Percentiles rank a stretch among this genome's conserved stretches.
Evolutionary conservation across 2,797 vertebrate genomes (phyloP).

Genomic region (Aerospiza tachiro): DNA sequence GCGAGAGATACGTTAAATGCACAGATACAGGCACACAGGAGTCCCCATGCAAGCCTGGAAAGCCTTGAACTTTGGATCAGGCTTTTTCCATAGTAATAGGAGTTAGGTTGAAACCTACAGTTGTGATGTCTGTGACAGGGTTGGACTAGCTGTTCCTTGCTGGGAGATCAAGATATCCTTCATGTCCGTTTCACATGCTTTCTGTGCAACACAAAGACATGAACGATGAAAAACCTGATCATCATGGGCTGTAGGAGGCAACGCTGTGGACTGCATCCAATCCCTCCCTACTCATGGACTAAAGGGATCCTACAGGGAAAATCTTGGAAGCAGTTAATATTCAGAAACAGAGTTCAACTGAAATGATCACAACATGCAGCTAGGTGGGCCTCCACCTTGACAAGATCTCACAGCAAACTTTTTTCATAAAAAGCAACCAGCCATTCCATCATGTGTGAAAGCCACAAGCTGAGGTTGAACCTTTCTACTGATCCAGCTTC

Average conservation of each 20-base stretch:
- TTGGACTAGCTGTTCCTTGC: background rate
- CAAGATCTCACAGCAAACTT: background rate
- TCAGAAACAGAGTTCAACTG: background rate
- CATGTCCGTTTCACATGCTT: background rate
- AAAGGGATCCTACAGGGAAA: background rate
- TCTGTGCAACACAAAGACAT: background rate
- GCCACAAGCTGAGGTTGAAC: background rate
- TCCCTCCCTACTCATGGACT: background rate
- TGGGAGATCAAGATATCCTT: background rate
- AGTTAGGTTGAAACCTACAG: background rate
- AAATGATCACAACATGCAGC: background rate
- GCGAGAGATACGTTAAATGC: background rate
- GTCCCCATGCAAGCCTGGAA: background rate
- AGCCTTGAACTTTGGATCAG: background rate
- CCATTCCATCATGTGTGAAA: background rate
- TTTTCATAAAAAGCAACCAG: background rate
- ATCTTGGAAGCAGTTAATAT: background rate
- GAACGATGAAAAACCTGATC: background rate
- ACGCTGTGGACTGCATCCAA: background rate
- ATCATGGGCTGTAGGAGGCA: background rate
- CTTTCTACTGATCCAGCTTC: background rate
- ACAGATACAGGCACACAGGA: background rate
- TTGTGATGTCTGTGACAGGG: background rate
- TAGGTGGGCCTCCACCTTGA: background rate
- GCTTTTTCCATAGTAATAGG: background rate